Evolutionary conservation across 2,113 vertebrate species (phyloP).

Genomic region (Barnardius zonarius): DNA sequence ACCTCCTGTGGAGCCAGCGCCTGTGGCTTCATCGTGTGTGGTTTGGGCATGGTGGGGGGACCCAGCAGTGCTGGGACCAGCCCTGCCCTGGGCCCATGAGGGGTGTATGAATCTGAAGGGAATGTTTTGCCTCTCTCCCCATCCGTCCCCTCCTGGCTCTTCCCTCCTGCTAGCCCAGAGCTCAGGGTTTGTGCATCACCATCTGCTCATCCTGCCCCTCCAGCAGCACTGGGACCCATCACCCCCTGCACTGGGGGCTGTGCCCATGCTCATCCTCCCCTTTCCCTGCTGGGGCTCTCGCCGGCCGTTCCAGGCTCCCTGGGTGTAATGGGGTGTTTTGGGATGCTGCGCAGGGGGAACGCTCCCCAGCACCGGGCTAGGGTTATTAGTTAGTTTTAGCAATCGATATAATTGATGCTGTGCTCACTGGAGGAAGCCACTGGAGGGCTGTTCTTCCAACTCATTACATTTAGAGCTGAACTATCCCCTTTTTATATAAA

Average conservation of each 20-base stretch:
- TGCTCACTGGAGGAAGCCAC: constrained; percentile 64
- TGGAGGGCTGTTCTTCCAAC: constrained; percentile 77
- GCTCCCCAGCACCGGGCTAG: neutral
- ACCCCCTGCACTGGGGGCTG: neutral
- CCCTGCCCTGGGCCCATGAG: fast-evolving
- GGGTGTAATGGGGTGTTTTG: neutral
- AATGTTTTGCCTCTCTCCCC: neutral
- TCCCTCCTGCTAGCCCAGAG: neutral
- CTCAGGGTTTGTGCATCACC: neutral
- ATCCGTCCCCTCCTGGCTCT: neutral
- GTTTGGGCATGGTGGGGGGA: too few relatives aligned
- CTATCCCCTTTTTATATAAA: constrained; percentile 76
- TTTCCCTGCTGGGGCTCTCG: fast-evolving
- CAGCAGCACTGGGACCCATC: fast-evolving
- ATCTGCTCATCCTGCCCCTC: neutral
- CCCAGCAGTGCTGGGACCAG: fast-evolving
- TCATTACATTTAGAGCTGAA: constrained; percentile 75
- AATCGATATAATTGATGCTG: constrained; percentile 72
- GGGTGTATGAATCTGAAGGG: too few relatives aligned
- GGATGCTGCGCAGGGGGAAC: neutral
- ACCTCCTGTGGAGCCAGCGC: fast-evolving
- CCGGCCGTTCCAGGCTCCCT: fast-evolving
- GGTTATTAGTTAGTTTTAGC: constrained; percentile 73
- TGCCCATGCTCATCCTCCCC: neutral
- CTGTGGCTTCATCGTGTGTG: neutral